Evolutionary conservation across 2,113 vertebrate genomes (phyloP).

Genomic region (Mobula hypostoma): DNA sequence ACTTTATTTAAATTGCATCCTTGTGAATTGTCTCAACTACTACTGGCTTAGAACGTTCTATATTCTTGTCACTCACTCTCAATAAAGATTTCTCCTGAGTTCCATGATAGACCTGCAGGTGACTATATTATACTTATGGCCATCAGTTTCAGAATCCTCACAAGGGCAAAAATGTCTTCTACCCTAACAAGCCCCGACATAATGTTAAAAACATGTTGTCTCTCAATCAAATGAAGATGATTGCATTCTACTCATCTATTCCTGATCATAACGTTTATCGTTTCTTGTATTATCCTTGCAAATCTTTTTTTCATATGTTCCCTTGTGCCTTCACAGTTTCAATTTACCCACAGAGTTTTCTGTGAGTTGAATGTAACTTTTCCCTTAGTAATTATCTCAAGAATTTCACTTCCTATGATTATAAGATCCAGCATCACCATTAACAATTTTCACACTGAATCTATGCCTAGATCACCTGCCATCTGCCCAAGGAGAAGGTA

Average conservation of each 20-base stretch:
- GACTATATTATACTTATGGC: too few relatives aligned
- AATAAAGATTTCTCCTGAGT: neutral
- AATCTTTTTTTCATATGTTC: neutral
- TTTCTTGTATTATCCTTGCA: neutral
- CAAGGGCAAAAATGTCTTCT: too few relatives aligned
- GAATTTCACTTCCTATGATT: neutral
- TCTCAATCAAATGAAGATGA: too few relatives aligned
- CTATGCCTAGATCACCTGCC: neutral
- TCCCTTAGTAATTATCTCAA: neutral
- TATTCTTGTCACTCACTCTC: neutral
- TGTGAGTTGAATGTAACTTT: neutral
- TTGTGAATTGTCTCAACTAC: neutral
- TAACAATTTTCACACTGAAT: neutral
- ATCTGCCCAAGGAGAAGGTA: neutral
- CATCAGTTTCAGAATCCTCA: too few relatives aligned
- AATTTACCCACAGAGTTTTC: neutral
- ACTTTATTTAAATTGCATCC: neutral
- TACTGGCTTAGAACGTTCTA: neutral
- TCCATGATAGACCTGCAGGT: too few relatives aligned
- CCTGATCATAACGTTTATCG: too few relatives aligned
- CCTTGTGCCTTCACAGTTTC: neutral
- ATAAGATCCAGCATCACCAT: neutral
- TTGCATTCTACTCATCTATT: too few relatives aligned
- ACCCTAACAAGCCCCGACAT: too few relatives aligned
- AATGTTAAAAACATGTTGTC: too few relatives aligned